Evolutionary conservation across 2,888 invertebrate genomes (phyloP).

Genomic region (Peribatodes rhomboidaria): DNA sequence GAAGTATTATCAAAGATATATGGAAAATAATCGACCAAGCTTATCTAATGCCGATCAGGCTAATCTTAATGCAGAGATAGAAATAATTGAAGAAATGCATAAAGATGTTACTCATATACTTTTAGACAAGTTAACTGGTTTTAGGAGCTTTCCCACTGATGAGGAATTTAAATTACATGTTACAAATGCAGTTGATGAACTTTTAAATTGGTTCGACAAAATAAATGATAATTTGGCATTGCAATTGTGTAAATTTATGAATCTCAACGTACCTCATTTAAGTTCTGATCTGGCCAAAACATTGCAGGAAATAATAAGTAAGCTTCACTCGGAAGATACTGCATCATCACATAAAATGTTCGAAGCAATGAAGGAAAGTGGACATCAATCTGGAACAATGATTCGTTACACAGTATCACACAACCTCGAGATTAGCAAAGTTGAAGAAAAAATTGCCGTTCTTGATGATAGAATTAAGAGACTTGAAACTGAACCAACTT

Average conservation of each 20-base stretch:
- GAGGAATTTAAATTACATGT: slow-evolving; percentile 65
- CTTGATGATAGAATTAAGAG: slow-evolving; percentile 70
- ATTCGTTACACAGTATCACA: slow-evolving; percentile 66
- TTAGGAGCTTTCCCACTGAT: slow-evolving; percentile 58
- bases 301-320: slow-evolving; percentile 72
- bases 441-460: slow-evolving; percentile 68
- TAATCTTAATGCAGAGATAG: slow-evolving; percentile 68
- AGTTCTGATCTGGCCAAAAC: slow-evolving; percentile 68
- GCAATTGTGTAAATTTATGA: slow-evolving; percentile 65
- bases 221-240: slow-evolving; percentile 70
- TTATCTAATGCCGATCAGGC: slow-evolving; percentile 62
- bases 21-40: slow-evolving; percentile 59
- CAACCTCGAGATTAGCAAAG: slow-evolving; percentile 71
- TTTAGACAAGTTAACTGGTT: slow-evolving; percentile 67
- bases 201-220: slow-evolving; percentile 75
- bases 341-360: slow-evolving; percentile 59
- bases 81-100: slow-evolving; percentile 81
- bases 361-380: slow-evolving; percentile 64
- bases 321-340: slow-evolving; percentile 58
- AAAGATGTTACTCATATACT: slow-evolving; percentile 62
- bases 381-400: slow-evolving; percentile 66
- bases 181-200: slow-evolving; percentile 60
- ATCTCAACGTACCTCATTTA: slow-evolving; percentile 62
- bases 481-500: slow-evolving; percentile 63
- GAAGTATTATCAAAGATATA: slow-evolving; percentile 70